Evolutionary conservation across 2,888 invertebrate species (phyloP).

Genomic region (Eueremaeus valkanovi): DNA sequence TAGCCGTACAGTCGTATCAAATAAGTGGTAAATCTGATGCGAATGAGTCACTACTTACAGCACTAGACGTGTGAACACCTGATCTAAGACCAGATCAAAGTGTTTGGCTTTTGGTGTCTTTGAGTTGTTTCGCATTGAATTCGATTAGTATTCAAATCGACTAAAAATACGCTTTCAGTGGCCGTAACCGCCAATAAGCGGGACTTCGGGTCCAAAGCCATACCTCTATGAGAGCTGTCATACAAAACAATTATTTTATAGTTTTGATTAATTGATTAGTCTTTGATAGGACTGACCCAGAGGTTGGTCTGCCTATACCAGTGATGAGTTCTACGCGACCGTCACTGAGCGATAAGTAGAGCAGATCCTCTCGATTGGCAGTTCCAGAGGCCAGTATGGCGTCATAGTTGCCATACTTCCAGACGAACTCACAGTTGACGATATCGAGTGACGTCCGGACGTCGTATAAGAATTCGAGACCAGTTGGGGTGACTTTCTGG

Average conservation of each 20-base stretch:
- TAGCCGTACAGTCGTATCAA: no score
- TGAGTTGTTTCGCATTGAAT: conserved; percentile 43
- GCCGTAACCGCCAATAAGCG: conserved; percentile 40
- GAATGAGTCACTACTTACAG: no score
- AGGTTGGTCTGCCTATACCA: conserved; percentile 58
- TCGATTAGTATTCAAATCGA: conserved; percentile 42
- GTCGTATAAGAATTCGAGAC: conserved; percentile 66
- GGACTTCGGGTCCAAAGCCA: conserved; percentile 38
- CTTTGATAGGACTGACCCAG: conserved; percentile 36
- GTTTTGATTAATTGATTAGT: neutral
- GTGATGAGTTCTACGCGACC: conserved; percentile 74
- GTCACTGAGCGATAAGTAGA: conserved; percentile 65
- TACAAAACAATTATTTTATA: neutral
- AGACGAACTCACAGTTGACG: conserved; percentile 44
- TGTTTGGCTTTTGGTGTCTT: conserved; percentile 40
- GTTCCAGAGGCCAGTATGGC: conserved; percentile 42
- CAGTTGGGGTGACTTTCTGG: conserved; percentile 50
- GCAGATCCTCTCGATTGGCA: conserved; percentile 58
- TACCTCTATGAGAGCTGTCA: conserved; percentile 37
- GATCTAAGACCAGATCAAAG: conserved; percentile 41
- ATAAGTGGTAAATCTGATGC: no score
- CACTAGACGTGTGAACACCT: neutral
- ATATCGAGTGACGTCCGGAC: conserved; percentile 69
- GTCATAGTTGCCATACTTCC: conserved; percentile 44
- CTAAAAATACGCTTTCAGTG: conserved; percentile 41